Percentiles rank a stretch among this genome's conserved stretches.
These are phyloP conservation scores for Pyrgus malvae DNA, from an alignment of 2,888 invertebrate species.

Conservation along the genomic window DNA sequence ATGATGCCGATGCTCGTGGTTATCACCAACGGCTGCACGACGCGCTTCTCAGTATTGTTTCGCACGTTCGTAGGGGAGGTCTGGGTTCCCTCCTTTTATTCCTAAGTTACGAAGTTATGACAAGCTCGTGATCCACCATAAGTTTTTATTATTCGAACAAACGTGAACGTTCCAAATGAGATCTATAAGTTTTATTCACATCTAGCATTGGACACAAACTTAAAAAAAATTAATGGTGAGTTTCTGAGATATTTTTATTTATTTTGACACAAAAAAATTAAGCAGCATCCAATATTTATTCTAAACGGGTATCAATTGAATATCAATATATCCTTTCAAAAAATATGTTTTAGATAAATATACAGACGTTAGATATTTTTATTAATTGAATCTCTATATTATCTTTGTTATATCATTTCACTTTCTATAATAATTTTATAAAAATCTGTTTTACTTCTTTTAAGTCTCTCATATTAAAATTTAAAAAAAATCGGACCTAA, in stretches of 20 bases:
- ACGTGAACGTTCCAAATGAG: slow-evolving; percentile 48
- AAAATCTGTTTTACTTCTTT: too few relatives aligned
- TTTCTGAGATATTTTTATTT: slow-evolving; percentile 11
- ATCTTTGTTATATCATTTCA: too few relatives aligned
- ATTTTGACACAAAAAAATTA: background rate
- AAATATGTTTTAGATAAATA: too few relatives aligned
- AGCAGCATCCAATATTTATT: background rate
- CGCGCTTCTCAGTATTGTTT: slow-evolving; percentile 56
- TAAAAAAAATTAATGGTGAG: slow-evolving; percentile 39
- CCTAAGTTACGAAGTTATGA: slow-evolving; percentile 34
- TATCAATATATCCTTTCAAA: too few relatives aligned
- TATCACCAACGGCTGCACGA: slow-evolving; percentile 45
- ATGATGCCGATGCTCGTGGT: slow-evolving; percentile 54
- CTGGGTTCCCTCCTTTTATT: slow-evolving; percentile 38
- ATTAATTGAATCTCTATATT: too few relatives aligned
- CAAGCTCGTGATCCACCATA: slow-evolving; percentile 41
- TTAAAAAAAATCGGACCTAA: too few relatives aligned
- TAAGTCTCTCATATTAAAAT: too few relatives aligned
- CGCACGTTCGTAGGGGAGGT: slow-evolving; percentile 57
- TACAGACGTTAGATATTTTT: too few relatives aligned
- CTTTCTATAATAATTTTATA: too few relatives aligned
- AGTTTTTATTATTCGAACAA: slow-evolving; percentile 34
- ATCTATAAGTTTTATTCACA: slow-evolving; percentile 41
- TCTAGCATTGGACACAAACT: slow-evolving; percentile 36
- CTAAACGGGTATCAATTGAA: too few relatives aligned